A percentile compares a stretch with the other conserved stretches of the same genome.
phyloP scores from a whole-genome alignment of 2,888 invertebrate species.

The Pollenia amentaria region DNA sequence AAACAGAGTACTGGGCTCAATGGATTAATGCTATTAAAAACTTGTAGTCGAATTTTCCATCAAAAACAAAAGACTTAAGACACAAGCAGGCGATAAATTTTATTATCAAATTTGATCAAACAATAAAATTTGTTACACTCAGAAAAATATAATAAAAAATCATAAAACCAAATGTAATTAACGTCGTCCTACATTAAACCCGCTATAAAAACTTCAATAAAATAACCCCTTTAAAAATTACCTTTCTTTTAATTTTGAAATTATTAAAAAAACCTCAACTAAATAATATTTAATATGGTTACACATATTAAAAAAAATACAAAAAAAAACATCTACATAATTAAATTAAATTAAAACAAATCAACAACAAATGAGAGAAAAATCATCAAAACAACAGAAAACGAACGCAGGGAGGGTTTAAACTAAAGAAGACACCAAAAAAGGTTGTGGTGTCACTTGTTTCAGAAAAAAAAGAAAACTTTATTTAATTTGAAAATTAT shows the following conservation, averaged over 20 bases:
- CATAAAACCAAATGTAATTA: neutral
- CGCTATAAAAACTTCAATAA: neutral
- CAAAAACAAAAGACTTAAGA: conserved; percentile 37
- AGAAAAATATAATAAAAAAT: neutral
- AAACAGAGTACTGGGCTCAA: too few species aligned
- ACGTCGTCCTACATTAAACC: neutral
- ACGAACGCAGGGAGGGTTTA: neutral
- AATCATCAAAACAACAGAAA: neutral
- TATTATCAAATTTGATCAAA: too few species aligned
- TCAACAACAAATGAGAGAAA: conserved; percentile 52
- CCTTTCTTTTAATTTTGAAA: too few species aligned
- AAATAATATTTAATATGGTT: conserved; percentile 65
- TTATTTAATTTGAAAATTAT: conserved; percentile 37
- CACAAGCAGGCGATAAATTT: neutral
- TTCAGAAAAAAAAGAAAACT: conserved; percentile 13
- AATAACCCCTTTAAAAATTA: neutral
- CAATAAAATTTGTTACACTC: too few species aligned
- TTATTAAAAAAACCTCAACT: conserved; percentile 13
- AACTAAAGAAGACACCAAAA: neutral
- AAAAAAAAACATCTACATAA: conserved; percentile 34
- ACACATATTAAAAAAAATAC: conserved; percentile 36
- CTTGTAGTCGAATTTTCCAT: neutral
- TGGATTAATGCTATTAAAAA: too few species aligned
- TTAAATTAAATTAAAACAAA: conserved; percentile 70
- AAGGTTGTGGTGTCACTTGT: neutral